Conservation (phyloP, 2,797 vertebrate genomes). For the Spatula clypeata region DNA sequence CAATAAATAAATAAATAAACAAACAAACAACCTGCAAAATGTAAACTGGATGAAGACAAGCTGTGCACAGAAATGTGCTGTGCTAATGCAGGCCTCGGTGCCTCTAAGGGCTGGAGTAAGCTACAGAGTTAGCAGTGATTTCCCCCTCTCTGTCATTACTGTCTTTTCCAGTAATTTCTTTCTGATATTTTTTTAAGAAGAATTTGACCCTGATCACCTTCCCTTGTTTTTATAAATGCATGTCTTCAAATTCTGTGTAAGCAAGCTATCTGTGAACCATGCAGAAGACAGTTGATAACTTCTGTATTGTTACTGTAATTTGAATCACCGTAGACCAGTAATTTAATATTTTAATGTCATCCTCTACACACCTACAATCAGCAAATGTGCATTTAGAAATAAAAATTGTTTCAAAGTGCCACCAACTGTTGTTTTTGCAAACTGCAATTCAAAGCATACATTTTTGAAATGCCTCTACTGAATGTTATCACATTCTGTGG, state of each 20-base stretch:
- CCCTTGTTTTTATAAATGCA: slow-evolving; percentile 24
- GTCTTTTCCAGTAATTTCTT: not conserved
- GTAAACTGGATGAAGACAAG: not conserved
- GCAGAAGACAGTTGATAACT: not conserved
- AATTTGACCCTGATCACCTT: not conserved
- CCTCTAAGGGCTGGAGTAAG: not conserved
- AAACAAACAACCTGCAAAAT: not conserved
- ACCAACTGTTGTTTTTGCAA: slow-evolving; percentile 86
- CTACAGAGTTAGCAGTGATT: not conserved
- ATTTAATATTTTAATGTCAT: slow-evolving; percentile 54
- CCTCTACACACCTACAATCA: slow-evolving; percentile 53
- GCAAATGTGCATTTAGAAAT: slow-evolving; percentile 46
- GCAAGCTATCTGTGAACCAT: not conserved
- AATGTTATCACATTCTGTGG: not conserved
- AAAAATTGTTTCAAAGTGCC: slow-evolving; percentile 85
- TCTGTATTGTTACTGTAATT: not conserved
- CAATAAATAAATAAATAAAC: not conserved
- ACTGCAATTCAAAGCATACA: slow-evolving; percentile 77
- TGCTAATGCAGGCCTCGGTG: accelerated
- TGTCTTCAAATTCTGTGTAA: slow-evolving; percentile 22
- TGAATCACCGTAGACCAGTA: slow-evolving; percentile 35
- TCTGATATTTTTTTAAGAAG: not conserved
- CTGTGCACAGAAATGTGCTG: not conserved
- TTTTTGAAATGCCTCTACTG: slow-evolving; percentile 13
- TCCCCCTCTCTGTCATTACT: not conserved